A percentile compares a stretch with the other conserved stretches of the same genome.
Evolutionary conservation across 2,113 vertebrate species (phyloP).

Genomic region (Pachyramphus minor): DNA sequence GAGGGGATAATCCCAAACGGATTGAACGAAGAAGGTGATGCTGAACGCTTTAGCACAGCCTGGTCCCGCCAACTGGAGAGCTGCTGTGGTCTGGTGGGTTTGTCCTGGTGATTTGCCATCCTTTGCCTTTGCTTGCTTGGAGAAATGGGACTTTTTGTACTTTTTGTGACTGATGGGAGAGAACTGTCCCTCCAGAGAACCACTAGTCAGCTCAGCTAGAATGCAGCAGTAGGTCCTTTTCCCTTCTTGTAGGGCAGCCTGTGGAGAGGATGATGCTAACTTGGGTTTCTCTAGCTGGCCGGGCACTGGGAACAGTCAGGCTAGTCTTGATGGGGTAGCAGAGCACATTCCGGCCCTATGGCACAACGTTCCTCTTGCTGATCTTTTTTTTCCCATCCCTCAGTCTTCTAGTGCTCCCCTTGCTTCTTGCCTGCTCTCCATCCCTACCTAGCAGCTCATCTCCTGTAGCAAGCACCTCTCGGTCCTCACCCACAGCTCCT

Average conservation of each 20-base stretch:
- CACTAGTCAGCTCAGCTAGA: neutral
- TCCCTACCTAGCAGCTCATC: neutral
- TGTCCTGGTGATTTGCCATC: neutral
- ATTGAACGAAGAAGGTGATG: neutral
- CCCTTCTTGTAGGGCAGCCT: neutral
- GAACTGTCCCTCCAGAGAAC: neutral
- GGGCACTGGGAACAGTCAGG: neutral
- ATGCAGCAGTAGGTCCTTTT: neutral
- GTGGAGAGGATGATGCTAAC: neutral
- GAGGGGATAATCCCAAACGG: neutral
- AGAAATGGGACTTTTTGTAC: neutral
- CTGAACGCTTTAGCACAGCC: neutral
- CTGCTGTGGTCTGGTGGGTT: neutral
- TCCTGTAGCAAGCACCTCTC: neutral
- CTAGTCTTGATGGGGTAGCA: neutral
- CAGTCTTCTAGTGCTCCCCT: neutral
- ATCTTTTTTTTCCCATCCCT: neutral
- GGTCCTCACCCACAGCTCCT: neutral
- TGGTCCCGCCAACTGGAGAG: neutral
- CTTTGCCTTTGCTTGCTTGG: neutral
- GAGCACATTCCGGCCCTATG: accelerated
- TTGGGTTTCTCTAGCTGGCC: neutral
- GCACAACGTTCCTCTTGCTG: accelerated
- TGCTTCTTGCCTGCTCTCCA: neutral
- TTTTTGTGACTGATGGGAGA: neutral